Evolutionary conservation across 2,888 invertebrate genomes (phyloP), one percentile per base, ranked within the genome.

Genomic region (Neria commutata): DNA sequence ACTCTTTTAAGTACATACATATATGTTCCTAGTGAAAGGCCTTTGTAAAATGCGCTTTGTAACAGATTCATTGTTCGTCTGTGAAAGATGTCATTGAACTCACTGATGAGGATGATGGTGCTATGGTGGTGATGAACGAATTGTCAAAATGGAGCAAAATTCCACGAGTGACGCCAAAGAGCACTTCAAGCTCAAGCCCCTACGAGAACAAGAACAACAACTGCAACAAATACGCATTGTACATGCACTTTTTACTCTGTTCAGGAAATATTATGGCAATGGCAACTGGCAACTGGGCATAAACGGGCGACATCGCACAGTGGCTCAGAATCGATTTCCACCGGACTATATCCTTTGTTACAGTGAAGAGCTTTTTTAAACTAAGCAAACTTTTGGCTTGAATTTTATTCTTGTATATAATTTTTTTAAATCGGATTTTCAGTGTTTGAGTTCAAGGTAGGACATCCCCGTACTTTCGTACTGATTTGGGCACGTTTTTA

Each of bases 11-110:
- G n/a, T n/a, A n/a, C n/a, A n/a, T n/a, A n/a, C n/a, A n/a, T n/a
- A n/a, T n/a, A n/a, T n/a, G n/a, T n/a, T n/a, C n/a, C 21, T 42
- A 2, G 42, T 42, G 42, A 42, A 50, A 34, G 50, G 34, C 34
- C 21, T 34, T 50, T 58, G 49, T 40, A 24, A 54, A 48, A 45
- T 42, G 58, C 69, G 72, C 73, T 71, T 73, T 67, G 47, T 72
- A 67, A 63, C 54, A 54, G 42, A 54, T 57, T 37, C 53, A 61
- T 58, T 61, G 52, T 61, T 55, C 46, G 56, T 50, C 37, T 49
- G 50, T 46, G 16, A 47, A 51, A 46, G 51, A 59, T 55, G 59
- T 59, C 59, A 55, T 51, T 59, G 59, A 59, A 59, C 59, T 24
- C 21, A 16, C 37, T 34, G 47, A 26, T 49, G 34, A 45, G 47